Base-by-base conservation (phyloP, 2,888 invertebrate species). In the Volucella inflata region DNA sequence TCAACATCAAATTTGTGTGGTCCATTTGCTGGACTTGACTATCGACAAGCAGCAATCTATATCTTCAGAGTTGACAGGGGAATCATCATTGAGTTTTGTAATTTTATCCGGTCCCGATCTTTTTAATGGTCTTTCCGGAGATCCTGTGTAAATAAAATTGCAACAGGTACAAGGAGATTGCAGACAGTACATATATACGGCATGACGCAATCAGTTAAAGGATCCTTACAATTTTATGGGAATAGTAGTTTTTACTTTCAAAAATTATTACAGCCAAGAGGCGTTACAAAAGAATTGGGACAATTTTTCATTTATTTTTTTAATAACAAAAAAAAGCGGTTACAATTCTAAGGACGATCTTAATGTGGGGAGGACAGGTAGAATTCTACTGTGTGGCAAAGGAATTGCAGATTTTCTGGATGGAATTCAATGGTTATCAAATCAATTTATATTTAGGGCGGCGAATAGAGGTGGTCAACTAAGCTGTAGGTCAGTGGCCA, bases 161-260 rank as follows among this genome's bases (percentile, higher is more conserved):
- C 82, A 77, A 82, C 82, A 82, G 82, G 82, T 82, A 82, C 67
- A 48, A 16, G 48, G 42, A n/a, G 38, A 51, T 67, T 64, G 68
- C 75, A 17, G 68, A 81, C 30, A 6, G 17, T 48, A 42, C 17
- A 17, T 42, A 36, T 46, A 21, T 21, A 0, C 2, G 21, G 21
- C 21, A 30, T 81, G 62, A 72, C 71, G 67, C 57, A 72, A 82
- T 71, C 82, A 36, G 36, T 77, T 64, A 48, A 0, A 3, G 1
- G 30, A 76, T 76, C 57, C 30, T 9, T 12, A 44, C n/a, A 30
- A 4, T 46, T 53, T n/a, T 46, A 40, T 72, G 59, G 51, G 51
- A 79, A 59, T 72, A 8, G 4, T 44, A 62, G 10, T 14, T 30
- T 16, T 50, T 17, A 30, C 21, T 60, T n/a, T 72, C 44, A 44